Evolutionary conservation across 2,113 vertebrate species (phyloP).

Genomic region (Gorsachius goisagi): DNA sequence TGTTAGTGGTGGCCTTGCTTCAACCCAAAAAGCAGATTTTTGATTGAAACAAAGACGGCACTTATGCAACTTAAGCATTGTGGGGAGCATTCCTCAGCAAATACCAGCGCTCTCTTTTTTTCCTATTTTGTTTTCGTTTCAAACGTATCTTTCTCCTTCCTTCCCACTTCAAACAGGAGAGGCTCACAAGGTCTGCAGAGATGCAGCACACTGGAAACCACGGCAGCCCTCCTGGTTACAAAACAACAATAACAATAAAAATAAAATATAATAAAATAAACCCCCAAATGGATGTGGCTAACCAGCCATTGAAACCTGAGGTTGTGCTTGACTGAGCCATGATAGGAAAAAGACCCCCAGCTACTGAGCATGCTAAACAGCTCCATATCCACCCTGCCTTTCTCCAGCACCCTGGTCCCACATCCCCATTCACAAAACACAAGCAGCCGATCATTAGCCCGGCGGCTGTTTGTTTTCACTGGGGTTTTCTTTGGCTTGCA

Average conservation of each 20-base stretch:
- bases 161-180: not conserved
- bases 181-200: not conserved
- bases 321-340: constrained; percentile 13
- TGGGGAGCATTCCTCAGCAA: constrained; percentile 58
- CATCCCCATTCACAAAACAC: not conserved
- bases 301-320: constrained; percentile 58
- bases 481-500: constrained; percentile 20
- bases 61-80: constrained; percentile 67
- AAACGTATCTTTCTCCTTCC: not conserved
- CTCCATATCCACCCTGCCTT: not conserved
- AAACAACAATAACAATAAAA: constrained; percentile 42
- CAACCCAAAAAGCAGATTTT: constrained; percentile 56
- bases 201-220: not conserved
- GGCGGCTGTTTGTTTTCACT: constrained; percentile 7
- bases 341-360: constrained; percentile 10
- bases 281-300: constrained; percentile 53
- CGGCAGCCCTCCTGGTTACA: not conserved
- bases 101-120: not conserved
- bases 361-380: not conserved
- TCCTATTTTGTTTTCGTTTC: constrained; percentile 5
- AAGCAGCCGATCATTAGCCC: not conserved
- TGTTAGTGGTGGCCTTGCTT: constrained; percentile 70
- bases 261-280: constrained; percentile 2
- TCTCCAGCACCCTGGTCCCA: not conserved
- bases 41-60: constrained; percentile 44